Conservation (phyloP, 2,113 vertebrate genomes). For the Lasiurus cinereus region DNA sequence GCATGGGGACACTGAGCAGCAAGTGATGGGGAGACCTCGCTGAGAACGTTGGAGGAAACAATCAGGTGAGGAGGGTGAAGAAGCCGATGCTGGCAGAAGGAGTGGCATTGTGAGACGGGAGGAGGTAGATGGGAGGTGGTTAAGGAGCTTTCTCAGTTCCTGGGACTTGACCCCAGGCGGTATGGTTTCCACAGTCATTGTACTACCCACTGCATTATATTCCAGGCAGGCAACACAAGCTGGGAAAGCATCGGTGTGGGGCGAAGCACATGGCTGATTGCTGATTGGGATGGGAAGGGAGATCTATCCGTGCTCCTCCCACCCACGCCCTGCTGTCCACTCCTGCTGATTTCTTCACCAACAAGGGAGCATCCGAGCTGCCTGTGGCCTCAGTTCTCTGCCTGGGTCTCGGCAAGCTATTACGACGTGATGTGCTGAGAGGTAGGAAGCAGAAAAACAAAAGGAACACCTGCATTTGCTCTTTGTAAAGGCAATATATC, state of each 20-base stretch:
- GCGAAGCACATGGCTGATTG: background rate
- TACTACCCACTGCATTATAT: background rate
- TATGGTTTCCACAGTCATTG: rapidly evolving
- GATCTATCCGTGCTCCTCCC: background rate
- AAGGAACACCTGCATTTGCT: background rate
- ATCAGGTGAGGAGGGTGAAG: background rate
- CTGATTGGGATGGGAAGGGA: background rate
- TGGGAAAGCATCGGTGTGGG: rapidly evolving
- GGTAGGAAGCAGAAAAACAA: no score
- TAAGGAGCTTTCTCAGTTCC: background rate
- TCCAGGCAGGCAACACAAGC: background rate
- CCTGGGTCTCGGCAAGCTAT: background rate
- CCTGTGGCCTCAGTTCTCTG: background rate
- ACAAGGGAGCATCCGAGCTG: no score
- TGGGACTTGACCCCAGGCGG: background rate
- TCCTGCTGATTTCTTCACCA: background rate
- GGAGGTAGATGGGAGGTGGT: background rate
- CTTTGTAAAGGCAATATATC: background rate
- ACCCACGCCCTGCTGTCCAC: rapidly evolving
- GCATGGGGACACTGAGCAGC: rapidly evolving
- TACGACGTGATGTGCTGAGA: rapidly evolving
- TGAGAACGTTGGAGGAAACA: background rate
- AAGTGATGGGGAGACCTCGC: background rate
- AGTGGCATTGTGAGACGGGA: rapidly evolving
- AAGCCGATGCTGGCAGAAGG: background rate